These are phyloP conservation scores for Pararge aegeria DNA, from an alignment of 1,140 invertebrate genomes.

Conservation along the genomic window DNA sequence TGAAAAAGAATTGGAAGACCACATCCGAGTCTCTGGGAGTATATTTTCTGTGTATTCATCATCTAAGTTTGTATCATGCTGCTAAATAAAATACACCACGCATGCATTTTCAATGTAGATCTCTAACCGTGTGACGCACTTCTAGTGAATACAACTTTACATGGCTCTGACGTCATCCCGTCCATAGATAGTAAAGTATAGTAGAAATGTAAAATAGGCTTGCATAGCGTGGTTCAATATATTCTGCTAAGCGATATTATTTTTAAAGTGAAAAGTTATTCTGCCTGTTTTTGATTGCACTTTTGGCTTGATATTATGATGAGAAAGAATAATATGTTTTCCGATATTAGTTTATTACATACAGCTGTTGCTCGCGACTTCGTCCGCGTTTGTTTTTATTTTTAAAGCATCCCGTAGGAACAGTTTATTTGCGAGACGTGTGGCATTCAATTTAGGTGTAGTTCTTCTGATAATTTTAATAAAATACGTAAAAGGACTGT, in stretches of 20 bases:
- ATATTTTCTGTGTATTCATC: conserved; percentile 6
- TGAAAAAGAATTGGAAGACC: background rate
- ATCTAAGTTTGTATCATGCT: background rate
- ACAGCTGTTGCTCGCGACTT: too few species aligned
- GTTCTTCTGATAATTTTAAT: too few species aligned
- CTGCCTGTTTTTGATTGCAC: background rate
- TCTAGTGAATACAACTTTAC: background rate
- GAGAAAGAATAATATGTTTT: too few species aligned
- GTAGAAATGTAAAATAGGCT: background rate
- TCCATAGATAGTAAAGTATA: conserved; percentile 10
- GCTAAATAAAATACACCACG: conserved; percentile 4
- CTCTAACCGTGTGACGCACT: conserved; percentile 16
- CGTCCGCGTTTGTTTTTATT: too few species aligned
- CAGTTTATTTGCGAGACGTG: too few species aligned
- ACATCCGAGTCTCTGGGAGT: background rate
- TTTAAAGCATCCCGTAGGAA: too few species aligned
- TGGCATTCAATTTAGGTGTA: too few species aligned
- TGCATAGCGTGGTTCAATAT: background rate
- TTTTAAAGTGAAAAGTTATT: background rate
- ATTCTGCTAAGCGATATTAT: background rate
- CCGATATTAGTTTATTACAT: too few species aligned
- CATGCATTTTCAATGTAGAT: background rate
- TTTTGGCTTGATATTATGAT: background rate
- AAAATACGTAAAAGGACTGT: too few species aligned
- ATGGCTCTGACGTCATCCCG: conserved; percentile 21